Evolutionary conservation across 2,113 vertebrate genomes (phyloP), one percentile per base, ranked within the genome.

Genomic region (Gasterosteus nipponicus): DNA sequence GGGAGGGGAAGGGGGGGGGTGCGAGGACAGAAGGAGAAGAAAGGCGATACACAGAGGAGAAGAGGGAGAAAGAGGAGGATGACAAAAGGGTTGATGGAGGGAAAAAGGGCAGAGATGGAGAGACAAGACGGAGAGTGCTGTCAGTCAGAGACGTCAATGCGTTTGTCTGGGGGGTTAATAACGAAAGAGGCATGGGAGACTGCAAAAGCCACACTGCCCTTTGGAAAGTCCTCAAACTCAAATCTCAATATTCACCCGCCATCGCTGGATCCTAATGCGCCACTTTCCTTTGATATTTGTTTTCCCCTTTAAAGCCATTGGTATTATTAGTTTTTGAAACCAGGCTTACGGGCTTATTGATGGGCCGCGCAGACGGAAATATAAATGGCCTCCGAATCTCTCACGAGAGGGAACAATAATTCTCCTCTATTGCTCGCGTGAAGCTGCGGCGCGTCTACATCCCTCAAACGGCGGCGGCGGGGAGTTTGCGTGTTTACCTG

Each of bases 281-380:
- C 41, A 42, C 78, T 80, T 77, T 75, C 75, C 88, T 91, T 89
- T 93, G 87, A 89, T 91, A 88, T 91, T 89, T 91, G 82, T 89
- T 92, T 89, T 92, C 78, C 82, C 82, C 86, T 92, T 89, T 87
- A 84, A 87, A 91, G 87, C 85, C 82, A 87, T 84, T 86, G 87
- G 90, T 86, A 82, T 91, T 92, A 93, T 94, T 94, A 91, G 90
- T 92, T 92, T 92, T 90, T 82, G 67, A 89, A 91, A 81, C 82
- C 84, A 12, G 53, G 87, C 87, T 87, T 85, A 88, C 75, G 73
- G 84, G 86, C 83, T 91, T 87, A 87, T 83, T 86, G 91, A 88
- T 86, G 77, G 88, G 78, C 84, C 65, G 63, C 5, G 7, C 80
- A 72, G 73, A 89, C 75, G 78, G 81, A 91, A 86, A 88, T 75